A percentile compares a stretch with the other conserved stretches of the same genome.
phyloP scores from a whole-genome alignment of 2,888 invertebrate genomes.

The Trissoscelio sp. region DNA sequence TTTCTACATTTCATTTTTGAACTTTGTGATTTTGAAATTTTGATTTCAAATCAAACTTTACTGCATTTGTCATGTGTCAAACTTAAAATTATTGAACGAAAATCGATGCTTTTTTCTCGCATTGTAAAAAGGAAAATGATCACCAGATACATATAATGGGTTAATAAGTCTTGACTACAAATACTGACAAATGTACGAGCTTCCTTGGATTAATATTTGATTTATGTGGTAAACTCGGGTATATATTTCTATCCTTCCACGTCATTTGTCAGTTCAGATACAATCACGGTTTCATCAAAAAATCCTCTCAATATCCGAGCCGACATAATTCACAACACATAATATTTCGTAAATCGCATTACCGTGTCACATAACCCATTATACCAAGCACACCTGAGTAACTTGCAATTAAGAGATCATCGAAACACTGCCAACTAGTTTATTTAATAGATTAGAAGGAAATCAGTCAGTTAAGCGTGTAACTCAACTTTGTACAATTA shows the following conservation, averaged over 20 bases:
- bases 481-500: slow-evolving; percentile 12
- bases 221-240: slow-evolving; percentile 23
- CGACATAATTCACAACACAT: not conserved
- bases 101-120: not conserved
- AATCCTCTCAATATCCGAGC: not conserved
- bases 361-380: not conserved
- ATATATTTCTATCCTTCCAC: slow-evolving; percentile 19
- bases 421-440: slow-evolving; percentile 3
- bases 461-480: slow-evolving; percentile 17
- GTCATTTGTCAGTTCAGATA: slow-evolving; percentile 34
- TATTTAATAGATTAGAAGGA: slow-evolving; percentile 28
- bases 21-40: too few relatives aligned
- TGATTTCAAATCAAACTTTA: too few relatives aligned
- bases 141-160: slow-evolving; percentile 3
- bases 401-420: slow-evolving; percentile 31
- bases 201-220: slow-evolving; percentile 36
- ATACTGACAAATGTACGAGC: slow-evolving; percentile 29
- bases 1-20: not conserved
- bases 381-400: not conserved
- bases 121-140: not conserved
- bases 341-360: slow-evolving; percentile 23
- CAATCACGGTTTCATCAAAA: slow-evolving; percentile 19
- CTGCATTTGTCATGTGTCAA: not conserved
- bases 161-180: slow-evolving; percentile 32
- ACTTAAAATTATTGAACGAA: not conserved